Percentiles rank a stretch among this genome's conserved stretches.
Evolutionary conservation across 2,888 invertebrate genomes (phyloP).

Genomic region (Rhingia rostrata): DNA sequence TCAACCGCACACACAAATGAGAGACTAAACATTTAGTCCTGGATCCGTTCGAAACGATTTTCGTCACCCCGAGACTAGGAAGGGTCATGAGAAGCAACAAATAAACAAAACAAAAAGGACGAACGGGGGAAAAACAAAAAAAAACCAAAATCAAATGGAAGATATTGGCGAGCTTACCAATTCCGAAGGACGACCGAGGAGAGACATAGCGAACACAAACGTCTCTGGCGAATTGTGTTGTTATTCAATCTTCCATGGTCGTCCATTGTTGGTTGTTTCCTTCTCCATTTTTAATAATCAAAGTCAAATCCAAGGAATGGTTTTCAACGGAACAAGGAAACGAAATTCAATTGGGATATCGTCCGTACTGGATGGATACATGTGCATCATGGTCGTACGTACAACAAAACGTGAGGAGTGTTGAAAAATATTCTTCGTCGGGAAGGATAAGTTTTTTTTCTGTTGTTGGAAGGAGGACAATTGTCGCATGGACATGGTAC

Average conservation of each 20-base stretch:
- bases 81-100: conserved; percentile 17
- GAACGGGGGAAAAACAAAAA: background rate
- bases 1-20: conserved; percentile 63
- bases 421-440: conserved; percentile 14
- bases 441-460: background rate
- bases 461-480: background rate
- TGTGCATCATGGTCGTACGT: background rate
- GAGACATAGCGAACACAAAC: conserved; percentile 22
- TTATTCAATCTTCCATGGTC: conserved; percentile 68
- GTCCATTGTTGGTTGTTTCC: conserved; percentile 45
- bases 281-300: conserved; percentile 67
- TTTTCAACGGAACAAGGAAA: conserved; percentile 34
- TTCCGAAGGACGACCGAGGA: conserved; percentile 26
- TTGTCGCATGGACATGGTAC: conserved; percentile 6
- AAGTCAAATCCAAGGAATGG: conserved; percentile 55
- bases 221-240: conserved; percentile 70
- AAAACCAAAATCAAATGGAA: conserved; percentile 6
- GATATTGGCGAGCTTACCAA: conserved; percentile 45
- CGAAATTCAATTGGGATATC: conserved; percentile 56
- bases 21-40: conserved; percentile 62
- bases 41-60: conserved; percentile 54
- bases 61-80: conserved; percentile 59
- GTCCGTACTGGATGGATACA: conserved; percentile 11
- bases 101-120: conserved; percentile 24
- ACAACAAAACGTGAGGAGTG: conserved; percentile 37